phyloP scores from a whole-genome alignment of 2,113 vertebrate genomes.

The Odontesthes bonariensis region DNA sequence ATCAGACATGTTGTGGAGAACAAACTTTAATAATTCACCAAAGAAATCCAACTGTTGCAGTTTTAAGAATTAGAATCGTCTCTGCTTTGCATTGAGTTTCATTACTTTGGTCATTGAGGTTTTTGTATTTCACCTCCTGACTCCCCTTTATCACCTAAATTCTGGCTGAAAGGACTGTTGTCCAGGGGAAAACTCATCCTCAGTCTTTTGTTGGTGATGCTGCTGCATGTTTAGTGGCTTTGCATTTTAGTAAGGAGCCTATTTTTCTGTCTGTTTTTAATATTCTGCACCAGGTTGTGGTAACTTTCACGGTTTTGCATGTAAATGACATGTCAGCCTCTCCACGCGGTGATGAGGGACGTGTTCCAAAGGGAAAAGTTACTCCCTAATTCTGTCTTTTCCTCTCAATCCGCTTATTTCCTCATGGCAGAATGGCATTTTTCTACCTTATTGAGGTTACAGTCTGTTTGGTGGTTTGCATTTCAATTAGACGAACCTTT shows the following conservation, averaged over 20 bases:
- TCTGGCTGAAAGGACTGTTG: constrained; percentile 27
- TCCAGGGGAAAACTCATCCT: background rate
- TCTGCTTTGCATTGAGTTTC: constrained; percentile 9
- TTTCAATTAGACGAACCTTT: constrained; percentile 38
- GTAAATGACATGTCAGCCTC: background rate
- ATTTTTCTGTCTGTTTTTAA: background rate
- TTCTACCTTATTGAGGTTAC: constrained; percentile 27
- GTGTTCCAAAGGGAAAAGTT: background rate
- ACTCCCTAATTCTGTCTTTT: background rate
- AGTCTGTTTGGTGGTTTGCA: constrained; percentile 47
- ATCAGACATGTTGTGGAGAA: no score
- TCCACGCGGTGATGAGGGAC: constrained; percentile 5
- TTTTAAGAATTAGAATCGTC: constrained; percentile 10
- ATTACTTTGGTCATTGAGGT: constrained; percentile 10
- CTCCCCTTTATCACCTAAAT: no score
- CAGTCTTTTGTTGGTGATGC: background rate
- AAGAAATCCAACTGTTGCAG: no score
- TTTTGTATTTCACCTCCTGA: background rate
- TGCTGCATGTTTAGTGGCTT: background rate
- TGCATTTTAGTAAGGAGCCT: background rate
- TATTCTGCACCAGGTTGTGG: constrained; percentile 4
- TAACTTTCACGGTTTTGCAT: constrained; percentile 6
- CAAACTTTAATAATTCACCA: no score
- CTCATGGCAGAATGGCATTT: constrained; percentile 7
- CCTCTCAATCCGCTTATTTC: background rate